Evolutionary conservation across 2,888 invertebrate genomes (phyloP).

Genomic region (Carterocephalus palaemon): DNA sequence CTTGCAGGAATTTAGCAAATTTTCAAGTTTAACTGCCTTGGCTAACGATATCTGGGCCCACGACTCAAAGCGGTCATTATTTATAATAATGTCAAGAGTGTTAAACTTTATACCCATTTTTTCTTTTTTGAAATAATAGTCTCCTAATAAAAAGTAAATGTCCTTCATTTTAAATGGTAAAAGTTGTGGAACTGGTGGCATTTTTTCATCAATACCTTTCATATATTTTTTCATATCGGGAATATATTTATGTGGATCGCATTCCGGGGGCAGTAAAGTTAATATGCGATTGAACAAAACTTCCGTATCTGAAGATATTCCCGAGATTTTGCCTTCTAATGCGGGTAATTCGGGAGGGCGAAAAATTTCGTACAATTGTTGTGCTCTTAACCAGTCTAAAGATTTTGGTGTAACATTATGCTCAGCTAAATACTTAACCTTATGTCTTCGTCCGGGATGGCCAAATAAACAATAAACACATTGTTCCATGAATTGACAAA

Average conservation of each 20-base stretch:
- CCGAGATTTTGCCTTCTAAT: conserved; percentile 85
- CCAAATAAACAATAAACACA: conserved; percentile 89
- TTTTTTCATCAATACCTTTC: conserved; percentile 76
- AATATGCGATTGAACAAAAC: conserved; percentile 84
- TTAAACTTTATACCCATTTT: conserved; percentile 91
- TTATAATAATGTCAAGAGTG: conserved; percentile 88
- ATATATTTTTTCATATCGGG: conserved; percentile 83
- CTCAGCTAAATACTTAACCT: conserved; percentile 81
- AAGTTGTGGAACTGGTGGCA: conserved; percentile 74
- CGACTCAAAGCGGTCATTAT: conserved; percentile 89
- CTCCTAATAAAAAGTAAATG: conserved; percentile 94
- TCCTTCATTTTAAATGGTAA: conserved; percentile 82
- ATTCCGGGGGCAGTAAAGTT: conserved; percentile 82
- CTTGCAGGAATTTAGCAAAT: conserved; percentile 86
- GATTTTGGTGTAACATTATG: conserved; percentile 85
- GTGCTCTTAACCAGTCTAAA: conserved; percentile 85
- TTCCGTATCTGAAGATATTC: conserved; percentile 91
- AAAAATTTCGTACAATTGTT: conserved; percentile 89
- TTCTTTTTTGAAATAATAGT: conserved; percentile 94
- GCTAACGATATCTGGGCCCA: conserved; percentile 95
- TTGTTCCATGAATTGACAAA: conserved; percentile 91
- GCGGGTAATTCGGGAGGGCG: conserved; percentile 88
- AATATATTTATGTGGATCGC: conserved; percentile 81
- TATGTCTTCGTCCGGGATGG: conserved; percentile 83
- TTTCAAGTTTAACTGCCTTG: conserved; percentile 87